phyloP scores from a whole-genome alignment of 37 sponge, comb jelly and placozoan genomes.

The Ianthella basta region DNA sequence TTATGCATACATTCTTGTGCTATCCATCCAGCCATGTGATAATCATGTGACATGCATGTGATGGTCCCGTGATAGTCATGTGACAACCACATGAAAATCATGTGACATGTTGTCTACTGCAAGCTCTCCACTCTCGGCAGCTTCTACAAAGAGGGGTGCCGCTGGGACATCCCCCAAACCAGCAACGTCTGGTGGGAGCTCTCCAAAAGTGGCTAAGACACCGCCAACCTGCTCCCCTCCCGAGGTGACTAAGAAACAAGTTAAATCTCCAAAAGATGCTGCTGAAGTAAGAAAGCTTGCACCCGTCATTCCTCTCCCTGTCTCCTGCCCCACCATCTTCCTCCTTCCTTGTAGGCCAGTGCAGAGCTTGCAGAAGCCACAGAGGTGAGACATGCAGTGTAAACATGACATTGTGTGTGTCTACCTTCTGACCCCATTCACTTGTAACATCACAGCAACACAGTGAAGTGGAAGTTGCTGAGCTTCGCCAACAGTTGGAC shows the following conservation, averaged over 20 bases:
- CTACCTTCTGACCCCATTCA: neutral
- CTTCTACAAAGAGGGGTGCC: conserved; percentile 45
- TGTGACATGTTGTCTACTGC: neutral
- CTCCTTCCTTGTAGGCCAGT: too few species aligned
- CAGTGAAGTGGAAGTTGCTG: too few species aligned
- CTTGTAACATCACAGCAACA: too few species aligned
- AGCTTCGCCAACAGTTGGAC: too few species aligned
- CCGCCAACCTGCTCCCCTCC: neutral
- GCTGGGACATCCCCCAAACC: neutral
- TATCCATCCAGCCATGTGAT: too few species aligned
- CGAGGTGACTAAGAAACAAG: neutral
- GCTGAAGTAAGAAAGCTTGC: too few species aligned
- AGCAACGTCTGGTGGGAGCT: neutral
- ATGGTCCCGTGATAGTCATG: too few species aligned
- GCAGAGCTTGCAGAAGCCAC: neutral
- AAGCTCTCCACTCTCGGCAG: conserved; percentile 72
- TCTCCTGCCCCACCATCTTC: neutral
- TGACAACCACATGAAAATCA: neutral
- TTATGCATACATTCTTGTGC: too few species aligned
- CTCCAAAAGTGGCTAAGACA: neutral
- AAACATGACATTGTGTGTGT: neutral
- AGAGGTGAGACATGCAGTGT: neutral
- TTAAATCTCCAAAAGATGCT: neutral
- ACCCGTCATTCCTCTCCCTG: too few species aligned
- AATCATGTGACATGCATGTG: neutral